Evolutionary conservation across 2,888 invertebrate species (phyloP).

Genomic region (Mythimna lalbum): DNA sequence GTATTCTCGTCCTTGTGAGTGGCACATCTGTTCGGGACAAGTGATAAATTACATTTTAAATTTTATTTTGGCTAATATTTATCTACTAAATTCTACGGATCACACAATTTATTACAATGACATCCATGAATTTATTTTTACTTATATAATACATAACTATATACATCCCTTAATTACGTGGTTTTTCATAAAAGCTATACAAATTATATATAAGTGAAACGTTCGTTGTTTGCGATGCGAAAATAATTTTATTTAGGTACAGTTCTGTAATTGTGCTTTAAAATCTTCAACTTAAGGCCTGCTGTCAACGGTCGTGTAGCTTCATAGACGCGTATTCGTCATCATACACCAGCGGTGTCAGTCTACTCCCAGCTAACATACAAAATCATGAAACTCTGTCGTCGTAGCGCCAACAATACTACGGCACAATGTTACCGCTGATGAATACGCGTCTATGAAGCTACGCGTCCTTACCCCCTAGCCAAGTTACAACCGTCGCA

Average conservation of each 20-base stretch:
- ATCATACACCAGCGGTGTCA: no score
- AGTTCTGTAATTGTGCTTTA: neutral
- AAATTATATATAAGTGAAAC: conserved; percentile 16
- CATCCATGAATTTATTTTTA: conserved; percentile 72
- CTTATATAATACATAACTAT: conserved; percentile 74
- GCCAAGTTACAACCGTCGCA: no score
- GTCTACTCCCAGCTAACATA: no score
- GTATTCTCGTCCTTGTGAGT: conserved; percentile 15
- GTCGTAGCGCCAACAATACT: no score
- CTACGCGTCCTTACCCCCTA: no score
- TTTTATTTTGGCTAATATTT: conserved; percentile 72
- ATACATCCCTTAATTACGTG: conserved; percentile 67
- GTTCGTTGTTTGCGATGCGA: conserved; percentile 60
- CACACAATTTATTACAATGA: conserved; percentile 83
- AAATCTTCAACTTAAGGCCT: neutral
- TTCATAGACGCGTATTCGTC: no score
- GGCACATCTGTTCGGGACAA: conserved; percentile 8
- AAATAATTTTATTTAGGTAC: conserved; percentile 9
- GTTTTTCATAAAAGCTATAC: conserved; percentile 17
- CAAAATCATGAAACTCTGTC: no score
- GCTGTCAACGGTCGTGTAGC: no score
- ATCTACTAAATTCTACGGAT: conserved; percentile 80
- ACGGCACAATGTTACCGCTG: no score
- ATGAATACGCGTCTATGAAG: no score
- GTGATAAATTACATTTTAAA: conserved; percentile 41